A percentile compares a stretch with the other conserved stretches of the same genome.
These are phyloP conservation scores for Sebastes diploproa DNA, from an alignment of 2,797 vertebrate species.

Conservation along the genomic window DNA sequence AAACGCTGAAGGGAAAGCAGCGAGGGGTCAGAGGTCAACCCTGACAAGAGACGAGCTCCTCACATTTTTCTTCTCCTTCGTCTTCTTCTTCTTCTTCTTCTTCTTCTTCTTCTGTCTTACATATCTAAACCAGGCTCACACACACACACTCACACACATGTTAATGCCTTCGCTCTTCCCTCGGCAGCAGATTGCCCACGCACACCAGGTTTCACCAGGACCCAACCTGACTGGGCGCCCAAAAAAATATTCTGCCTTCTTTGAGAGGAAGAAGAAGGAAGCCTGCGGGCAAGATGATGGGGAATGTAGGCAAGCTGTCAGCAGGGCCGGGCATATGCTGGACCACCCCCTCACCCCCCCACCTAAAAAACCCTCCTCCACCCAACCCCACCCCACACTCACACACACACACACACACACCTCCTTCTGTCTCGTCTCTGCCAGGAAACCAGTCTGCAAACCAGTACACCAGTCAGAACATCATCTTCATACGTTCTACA, in stretches of 20 bases:
- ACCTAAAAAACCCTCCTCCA: slow-evolving; percentile 4
- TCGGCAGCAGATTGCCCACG: slow-evolving; percentile 63
- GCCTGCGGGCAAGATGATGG: slow-evolving; percentile 73
- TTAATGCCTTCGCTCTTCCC: slow-evolving; percentile 37
- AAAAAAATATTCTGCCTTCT: slow-evolving; percentile 59
- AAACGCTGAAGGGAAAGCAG: slow-evolving; percentile 66
- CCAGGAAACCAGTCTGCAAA: slow-evolving; percentile 50
- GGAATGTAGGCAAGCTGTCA: slow-evolving; percentile 77
- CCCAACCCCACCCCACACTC: background rate
- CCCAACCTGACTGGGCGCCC: slow-evolving; percentile 68
- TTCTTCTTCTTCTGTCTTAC: slow-evolving; percentile 33
- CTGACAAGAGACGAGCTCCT: slow-evolving; percentile 50
- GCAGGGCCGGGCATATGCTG: slow-evolving; percentile 76
- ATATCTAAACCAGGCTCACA: slow-evolving; percentile 34
- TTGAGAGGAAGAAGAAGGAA: slow-evolving; percentile 65
- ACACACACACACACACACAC: background rate
- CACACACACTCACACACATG: slow-evolving; percentile 32
- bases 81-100: background rate
- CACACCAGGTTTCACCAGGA: slow-evolving; percentile 70
- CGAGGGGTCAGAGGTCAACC: slow-evolving; percentile 52
- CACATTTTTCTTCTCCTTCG: slow-evolving; percentile 47
- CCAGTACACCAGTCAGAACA: background rate
- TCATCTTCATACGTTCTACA: background rate
- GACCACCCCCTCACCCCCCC: background rate
- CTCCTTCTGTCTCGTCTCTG: slow-evolving; percentile 42